phyloP scores from a whole-genome alignment of 2,797 vertebrate genomes.

The Sylvia borin region DNA sequence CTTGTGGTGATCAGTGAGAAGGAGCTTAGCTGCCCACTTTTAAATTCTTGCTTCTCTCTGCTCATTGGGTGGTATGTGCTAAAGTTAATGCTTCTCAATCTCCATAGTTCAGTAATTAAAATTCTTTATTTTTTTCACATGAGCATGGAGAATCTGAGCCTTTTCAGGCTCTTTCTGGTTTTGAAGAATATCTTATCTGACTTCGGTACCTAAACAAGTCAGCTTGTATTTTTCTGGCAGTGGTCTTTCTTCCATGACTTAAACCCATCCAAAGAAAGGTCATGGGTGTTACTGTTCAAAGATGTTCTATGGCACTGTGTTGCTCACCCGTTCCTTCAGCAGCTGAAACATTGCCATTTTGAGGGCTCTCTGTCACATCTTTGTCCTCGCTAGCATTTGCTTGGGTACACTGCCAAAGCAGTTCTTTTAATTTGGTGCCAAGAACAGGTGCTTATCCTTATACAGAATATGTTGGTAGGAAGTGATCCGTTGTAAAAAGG shows the following conservation, averaged over 20 bases:
- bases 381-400: not conserved
- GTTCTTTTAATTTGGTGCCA: not conserved
- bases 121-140: not conserved
- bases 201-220: not conserved
- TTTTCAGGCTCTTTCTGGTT: not conserved
- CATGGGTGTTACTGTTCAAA: not conserved
- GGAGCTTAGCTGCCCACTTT: not conserved
- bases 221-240: not conserved
- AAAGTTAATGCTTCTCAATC: not conserved
- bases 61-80: not conserved
- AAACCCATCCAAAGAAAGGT: not conserved
- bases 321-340: not conserved
- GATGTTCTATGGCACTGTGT: not conserved
- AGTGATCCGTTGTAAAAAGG: not conserved
- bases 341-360: not conserved
- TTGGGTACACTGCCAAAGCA: not conserved
- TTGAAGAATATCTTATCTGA: slow-evolving; percentile 1
- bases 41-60: not conserved
- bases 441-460: not conserved
- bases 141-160: not conserved
- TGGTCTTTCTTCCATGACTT: not conserved
- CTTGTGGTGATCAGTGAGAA: not conserved
- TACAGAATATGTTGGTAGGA: not conserved
- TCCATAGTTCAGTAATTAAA: not conserved
- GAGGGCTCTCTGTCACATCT: not conserved